Base-by-base conservation (phyloP, 2,113 vertebrate species). In the Phycodurus eques region DNA sequence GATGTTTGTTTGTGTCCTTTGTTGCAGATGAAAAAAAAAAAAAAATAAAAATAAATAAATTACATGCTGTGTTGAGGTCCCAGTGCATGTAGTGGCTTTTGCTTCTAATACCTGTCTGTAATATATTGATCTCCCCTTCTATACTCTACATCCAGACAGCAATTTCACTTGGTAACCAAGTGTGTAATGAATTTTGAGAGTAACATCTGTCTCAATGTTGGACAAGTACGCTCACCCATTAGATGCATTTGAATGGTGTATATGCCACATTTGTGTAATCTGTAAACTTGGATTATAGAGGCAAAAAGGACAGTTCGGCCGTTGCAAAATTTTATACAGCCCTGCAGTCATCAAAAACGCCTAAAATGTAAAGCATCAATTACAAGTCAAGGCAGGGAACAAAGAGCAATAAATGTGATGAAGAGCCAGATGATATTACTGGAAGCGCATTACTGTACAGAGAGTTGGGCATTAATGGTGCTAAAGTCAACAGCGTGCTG, bases 181-280 rank as follows among this genome's bases (percentile, higher is more conserved):
- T 87, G 86, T 89, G 86, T 87, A 91, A 91, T 90, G 79, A 90
- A 83, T 79, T 85, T 74, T 65, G 67, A 71, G 80, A 72, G 65
- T 42, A 73, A 77, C 83, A 79, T 80, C 62, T 78, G 73, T 71
- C 80, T 71, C 63, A 71, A 64, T 49, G 60, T 72, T 70, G 75
- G 72, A 81, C 67, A 80, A 68, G 56, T 61, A 69, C 13, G 59
- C 68, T 33, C 53, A 74, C 68, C 78, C 71, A 80, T 86, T 80
- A 82, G 70, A 83, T 76, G 72, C 19, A 82, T 85, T 79, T 67
- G 54, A 79, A 86, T 79, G 39, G 31, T 43, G 43, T 17, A 47
- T 31, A 22, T 11, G 8, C 8, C 53, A 68, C 71, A 78, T 76
- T 71, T 61, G 44, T 77, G 79, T 73, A 78, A 83, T 85, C 61